Conservation (phyloP, 2,113 vertebrate genomes). For the Pygoscelis antarcticus region DNA sequence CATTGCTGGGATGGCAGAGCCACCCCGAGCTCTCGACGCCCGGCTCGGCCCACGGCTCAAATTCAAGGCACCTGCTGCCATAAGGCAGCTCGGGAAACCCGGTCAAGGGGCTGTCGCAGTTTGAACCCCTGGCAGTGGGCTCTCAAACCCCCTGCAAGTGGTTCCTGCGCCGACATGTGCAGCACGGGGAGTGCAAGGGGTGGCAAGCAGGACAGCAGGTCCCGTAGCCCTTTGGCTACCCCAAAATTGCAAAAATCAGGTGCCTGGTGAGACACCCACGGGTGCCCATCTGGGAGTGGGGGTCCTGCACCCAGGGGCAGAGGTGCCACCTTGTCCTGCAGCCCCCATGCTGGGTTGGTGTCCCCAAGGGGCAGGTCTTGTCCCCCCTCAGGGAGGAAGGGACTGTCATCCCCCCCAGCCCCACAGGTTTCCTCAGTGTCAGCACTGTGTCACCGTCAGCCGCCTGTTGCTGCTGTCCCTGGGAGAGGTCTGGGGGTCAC, state of each 20-base stretch:
- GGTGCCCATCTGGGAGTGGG: neutral
- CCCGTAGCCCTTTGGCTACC: neutral
- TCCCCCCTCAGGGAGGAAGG: neutral
- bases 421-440: neutral
- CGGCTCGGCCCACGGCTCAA: neutral
- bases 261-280: neutral
- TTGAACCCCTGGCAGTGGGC: neutral
- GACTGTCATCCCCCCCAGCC: neutral
- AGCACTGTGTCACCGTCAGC: neutral
- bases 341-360: neutral
- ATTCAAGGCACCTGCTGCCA: slow-evolving; percentile 33
- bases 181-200: rapidly evolving
- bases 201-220: neutral
- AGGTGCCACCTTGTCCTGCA: neutral
- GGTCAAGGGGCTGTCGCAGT: rapidly evolving
- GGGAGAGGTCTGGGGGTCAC: neutral
- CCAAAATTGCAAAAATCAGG: neutral
- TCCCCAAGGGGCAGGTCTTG: neutral
- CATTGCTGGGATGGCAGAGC: slow-evolving; percentile 40
- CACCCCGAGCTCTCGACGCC: neutral
- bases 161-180: rapidly evolving
- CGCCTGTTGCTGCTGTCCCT: neutral
- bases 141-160: neutral
- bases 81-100: neutral
- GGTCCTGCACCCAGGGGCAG: neutral